Evolutionary conservation across 2,888 invertebrate genomes (phyloP).

Genomic region (Branchipolynoe longqiensis): DNA sequence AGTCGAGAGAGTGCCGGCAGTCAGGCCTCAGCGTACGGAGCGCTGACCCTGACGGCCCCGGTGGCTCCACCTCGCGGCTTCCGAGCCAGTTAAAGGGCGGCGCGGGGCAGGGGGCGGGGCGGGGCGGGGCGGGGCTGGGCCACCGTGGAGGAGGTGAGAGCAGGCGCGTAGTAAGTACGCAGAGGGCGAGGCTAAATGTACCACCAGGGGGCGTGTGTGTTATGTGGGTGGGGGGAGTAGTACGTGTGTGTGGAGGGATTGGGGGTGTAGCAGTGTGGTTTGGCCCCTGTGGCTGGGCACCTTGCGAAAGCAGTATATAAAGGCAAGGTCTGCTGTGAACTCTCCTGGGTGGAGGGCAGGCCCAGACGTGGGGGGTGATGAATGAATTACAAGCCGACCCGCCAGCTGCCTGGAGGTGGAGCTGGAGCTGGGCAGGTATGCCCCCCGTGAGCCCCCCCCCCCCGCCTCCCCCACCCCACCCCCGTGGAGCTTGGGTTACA

Average conservation of each 20-base stretch:
- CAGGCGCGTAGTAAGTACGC: too few relatives aligned
- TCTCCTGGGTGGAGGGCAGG: not conserved
- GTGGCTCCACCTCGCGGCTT: conserved; percentile 44
- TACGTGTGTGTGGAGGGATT: too few relatives aligned
- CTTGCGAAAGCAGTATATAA: conserved; percentile 6
- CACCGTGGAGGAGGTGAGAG: not conserved
- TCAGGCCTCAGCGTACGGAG: conserved; percentile 1
- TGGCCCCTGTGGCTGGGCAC: not conserved
- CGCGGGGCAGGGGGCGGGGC: not conserved
- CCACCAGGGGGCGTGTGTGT: not conserved
- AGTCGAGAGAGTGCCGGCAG: not conserved
- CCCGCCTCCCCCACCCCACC: too few relatives aligned
- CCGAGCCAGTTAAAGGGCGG: conserved; percentile 44
- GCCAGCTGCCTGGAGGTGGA: too few relatives aligned
- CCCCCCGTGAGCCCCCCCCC: too few relatives aligned
- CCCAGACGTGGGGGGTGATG: not conserved
- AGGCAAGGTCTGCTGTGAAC: not conserved
- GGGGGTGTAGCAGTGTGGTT: not conserved
- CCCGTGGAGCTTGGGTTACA: too few relatives aligned
- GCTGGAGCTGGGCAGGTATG: too few relatives aligned
- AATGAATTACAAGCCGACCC: conserved; percentile 42
- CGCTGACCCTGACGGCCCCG: conserved; percentile 16
- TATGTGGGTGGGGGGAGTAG: too few relatives aligned
- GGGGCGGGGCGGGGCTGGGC: conserved; percentile 7
- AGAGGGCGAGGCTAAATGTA: not conserved